Conservation (phyloP, 2,113 vertebrate genomes). For the Melanocharis versteri region DNA sequence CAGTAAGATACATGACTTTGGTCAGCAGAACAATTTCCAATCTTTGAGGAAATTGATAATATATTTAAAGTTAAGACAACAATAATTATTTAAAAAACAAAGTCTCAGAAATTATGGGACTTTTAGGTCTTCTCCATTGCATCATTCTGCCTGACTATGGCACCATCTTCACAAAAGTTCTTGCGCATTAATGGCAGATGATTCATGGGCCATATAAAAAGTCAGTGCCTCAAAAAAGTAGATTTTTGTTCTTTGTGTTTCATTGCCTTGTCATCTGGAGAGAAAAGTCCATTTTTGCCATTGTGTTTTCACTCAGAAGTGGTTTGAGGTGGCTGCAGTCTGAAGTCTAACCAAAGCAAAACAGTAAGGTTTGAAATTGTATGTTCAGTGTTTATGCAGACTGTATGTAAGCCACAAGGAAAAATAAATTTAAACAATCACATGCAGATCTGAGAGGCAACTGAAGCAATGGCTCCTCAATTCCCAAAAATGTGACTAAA, state of each 20-base stretch:
- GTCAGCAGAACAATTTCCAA: not conserved
- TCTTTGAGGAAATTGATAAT: not conserved
- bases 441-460: not conserved
- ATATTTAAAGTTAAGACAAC: not conserved
- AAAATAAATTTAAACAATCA: not conserved
- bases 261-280: not conserved
- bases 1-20: not conserved
- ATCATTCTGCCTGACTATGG: not conserved
- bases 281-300: not conserved
- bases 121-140: not conserved
- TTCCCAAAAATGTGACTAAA: slow-evolving; percentile 20
- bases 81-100: not conserved
- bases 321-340: slow-evolving; percentile 13
- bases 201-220: not conserved
- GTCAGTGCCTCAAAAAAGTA: not conserved
- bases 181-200: not conserved
- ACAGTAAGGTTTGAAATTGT: slow-evolving; percentile 8
- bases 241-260: not conserved
- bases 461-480: not conserved
- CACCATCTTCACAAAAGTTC: not conserved
- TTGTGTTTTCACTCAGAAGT: slow-evolving; percentile 15
- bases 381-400: slow-evolving; percentile 12
- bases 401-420: slow-evolving; percentile 4
- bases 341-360: slow-evolving; percentile 7
- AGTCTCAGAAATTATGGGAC: not conserved